Evolutionary conservation across 2,113 vertebrate species (phyloP).

Genomic region (Saccopteryx bilineata): DNA sequence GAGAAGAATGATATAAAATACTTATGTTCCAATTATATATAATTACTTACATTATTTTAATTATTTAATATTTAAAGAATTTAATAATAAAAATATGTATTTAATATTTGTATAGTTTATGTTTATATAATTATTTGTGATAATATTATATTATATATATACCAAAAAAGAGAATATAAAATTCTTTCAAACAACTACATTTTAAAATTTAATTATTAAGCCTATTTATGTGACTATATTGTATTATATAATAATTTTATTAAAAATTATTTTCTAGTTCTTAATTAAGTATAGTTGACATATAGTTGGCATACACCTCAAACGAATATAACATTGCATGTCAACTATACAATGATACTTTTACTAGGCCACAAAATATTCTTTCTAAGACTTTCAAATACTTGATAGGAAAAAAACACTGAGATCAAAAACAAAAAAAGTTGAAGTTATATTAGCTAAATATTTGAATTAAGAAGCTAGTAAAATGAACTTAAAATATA

Average conservation of each 20-base stretch:
- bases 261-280: neutral
- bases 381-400: neutral
- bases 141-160: neutral
- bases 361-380: neutral
- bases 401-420: neutral
- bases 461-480: slow-evolving; percentile 12
- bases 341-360: neutral
- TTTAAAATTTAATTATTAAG: neutral
- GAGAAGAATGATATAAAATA: neutral
- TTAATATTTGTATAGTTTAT: neutral
- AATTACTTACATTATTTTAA: neutral
- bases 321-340: neutral
- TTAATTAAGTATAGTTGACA: neutral
- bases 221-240: neutral
- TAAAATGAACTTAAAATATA: neutral
- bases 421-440: slow-evolving; percentile 3
- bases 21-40: neutral
- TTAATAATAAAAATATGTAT: neutral
- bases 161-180: neutral
- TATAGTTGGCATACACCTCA: neutral
- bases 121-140: neutral
- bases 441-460: neutral
- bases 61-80: neutral
- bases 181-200: neutral
- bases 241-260: neutral